Evolutionary conservation across 2,888 invertebrate species (phyloP), one percentile per base, ranked within the genome.

Genomic region (Dynastes maya): DNA sequence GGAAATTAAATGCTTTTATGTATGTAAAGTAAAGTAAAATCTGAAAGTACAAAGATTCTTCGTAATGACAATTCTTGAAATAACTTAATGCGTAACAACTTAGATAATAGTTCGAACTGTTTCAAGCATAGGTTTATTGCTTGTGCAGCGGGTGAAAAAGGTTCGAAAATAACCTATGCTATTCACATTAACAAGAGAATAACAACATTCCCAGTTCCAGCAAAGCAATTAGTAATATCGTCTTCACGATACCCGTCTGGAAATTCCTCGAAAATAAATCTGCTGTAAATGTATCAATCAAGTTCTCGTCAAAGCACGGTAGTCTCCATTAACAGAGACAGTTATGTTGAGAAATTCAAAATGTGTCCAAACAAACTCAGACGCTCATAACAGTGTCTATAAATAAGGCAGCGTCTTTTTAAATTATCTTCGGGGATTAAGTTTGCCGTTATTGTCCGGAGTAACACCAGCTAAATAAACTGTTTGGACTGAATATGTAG

Each of bases 191-290:
- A 63, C 13, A 63, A 63, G 2, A 63, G 9, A 29, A 32, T 4
- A 63, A 32, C 55, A 16, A 22, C 22, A 58, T 0, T 4, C 8
- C n/a, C 5, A 37, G 13, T 32, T 9, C 29, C 63, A 63, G 8
- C 63, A 63, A 63, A 32, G 63, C 63, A 63, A 63, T 63, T 63
- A 63, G 63, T 63, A 29, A 63, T 63, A 63, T 63, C 63, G 27
- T n/a, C 63, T 29, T n/a, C 11, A 13, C 13, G 63, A 63, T 29
- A 29, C 27, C 32, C 27, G 63, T 63, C 63, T 63, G 63, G 63
- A 68, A 68, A 68, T 68, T 68, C 51, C 68, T 68, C 13, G 8
- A 68, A 63, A 68, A 68, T 68, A 68, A 68, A 68, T 68, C 68
- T 5, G 27, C 49, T 53, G 9, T 51, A 51, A 68, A 68, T 68